These are phyloP conservation scores for Orthosia gracilis DNA, from an alignment of 2,888 invertebrate species.

Conservation along the genomic window DNA sequence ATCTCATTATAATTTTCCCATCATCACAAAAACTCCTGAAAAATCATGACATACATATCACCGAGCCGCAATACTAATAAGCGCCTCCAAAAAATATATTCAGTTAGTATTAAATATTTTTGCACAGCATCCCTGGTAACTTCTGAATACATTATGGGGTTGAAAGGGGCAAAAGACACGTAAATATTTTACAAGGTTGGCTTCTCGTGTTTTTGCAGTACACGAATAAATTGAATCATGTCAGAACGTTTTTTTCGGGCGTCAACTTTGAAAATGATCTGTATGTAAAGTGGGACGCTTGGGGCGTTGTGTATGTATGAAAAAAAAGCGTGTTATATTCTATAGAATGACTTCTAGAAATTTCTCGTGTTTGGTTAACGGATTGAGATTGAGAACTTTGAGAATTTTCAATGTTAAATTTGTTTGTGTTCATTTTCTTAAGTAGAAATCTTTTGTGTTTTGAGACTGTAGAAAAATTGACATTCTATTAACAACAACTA, in stretches of 20 bases:
- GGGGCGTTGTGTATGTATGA: neutral
- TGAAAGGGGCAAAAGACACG: constrained; percentile 76
- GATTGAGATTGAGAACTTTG: neutral
- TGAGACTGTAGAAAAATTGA: too few species aligned
- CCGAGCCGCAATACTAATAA: constrained; percentile 29
- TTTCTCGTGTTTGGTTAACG: neutral
- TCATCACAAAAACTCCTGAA: neutral
- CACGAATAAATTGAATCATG: constrained; percentile 58
- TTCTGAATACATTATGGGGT: constrained; percentile 78
- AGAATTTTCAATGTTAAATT: too few species aligned
- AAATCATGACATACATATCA: constrained; percentile 1
- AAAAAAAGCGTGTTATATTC: neutral
- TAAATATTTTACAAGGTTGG: constrained; percentile 79
- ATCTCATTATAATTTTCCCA: constrained; percentile 5
- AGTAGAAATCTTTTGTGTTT: too few species aligned
- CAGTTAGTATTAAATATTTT: constrained; percentile 69
- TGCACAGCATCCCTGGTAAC: constrained; percentile 76
- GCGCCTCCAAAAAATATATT: constrained; percentile 42
- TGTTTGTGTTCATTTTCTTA: too few species aligned
- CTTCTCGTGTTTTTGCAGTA: constrained; percentile 67
- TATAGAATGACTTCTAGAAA: neutral
- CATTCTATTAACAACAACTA: too few species aligned
- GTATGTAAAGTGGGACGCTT: constrained; percentile 19
- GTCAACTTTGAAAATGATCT: constrained; percentile 46
- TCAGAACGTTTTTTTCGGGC: constrained; percentile 36